phyloP scores from a whole-genome alignment of 1,140 invertebrate species.

The Popillia japonica region DNA sequence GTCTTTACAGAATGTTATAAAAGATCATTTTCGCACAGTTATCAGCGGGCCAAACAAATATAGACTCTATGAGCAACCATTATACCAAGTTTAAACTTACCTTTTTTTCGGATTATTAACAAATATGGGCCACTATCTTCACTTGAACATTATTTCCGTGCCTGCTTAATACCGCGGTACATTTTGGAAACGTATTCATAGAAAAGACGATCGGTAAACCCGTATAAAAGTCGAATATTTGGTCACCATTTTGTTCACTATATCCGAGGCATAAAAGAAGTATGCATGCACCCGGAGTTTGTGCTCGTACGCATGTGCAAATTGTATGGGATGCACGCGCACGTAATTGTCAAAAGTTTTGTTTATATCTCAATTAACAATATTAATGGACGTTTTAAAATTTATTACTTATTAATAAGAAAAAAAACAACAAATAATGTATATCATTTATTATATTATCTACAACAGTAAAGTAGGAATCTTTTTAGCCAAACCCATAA shows the following conservation, averaged over 20 bases:
- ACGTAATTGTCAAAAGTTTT: too few species aligned
- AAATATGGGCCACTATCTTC: not conserved
- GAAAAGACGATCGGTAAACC: not conserved
- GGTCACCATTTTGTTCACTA: constrained; percentile 20
- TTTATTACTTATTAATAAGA: too few species aligned
- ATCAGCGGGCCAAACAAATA: constrained; percentile 37
- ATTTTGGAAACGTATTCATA: constrained; percentile 19
- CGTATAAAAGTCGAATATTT: constrained; percentile 16
- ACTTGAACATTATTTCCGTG: not conserved
- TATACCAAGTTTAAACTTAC: constrained; percentile 7
- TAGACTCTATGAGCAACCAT: constrained; percentile 34
- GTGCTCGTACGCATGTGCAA: too few species aligned
- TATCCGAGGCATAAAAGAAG: constrained; percentile 28
- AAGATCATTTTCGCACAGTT: constrained; percentile 36
- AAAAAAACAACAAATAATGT: too few species aligned
- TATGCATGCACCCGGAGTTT: too few species aligned
- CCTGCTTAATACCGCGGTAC: not conserved
- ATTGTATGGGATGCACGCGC: too few species aligned
- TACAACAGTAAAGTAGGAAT: too few species aligned
- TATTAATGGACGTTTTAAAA: too few species aligned
- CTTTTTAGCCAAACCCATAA: too few species aligned
- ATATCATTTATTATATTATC: too few species aligned
- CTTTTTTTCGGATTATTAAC: constrained; percentile 27
- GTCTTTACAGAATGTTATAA: constrained; percentile 33
- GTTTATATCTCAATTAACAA: too few species aligned